These are phyloP conservation scores for Bettongia penicillata DNA, from an alignment of 2,113 vertebrate genomes.

Conservation along the genomic window DNA sequence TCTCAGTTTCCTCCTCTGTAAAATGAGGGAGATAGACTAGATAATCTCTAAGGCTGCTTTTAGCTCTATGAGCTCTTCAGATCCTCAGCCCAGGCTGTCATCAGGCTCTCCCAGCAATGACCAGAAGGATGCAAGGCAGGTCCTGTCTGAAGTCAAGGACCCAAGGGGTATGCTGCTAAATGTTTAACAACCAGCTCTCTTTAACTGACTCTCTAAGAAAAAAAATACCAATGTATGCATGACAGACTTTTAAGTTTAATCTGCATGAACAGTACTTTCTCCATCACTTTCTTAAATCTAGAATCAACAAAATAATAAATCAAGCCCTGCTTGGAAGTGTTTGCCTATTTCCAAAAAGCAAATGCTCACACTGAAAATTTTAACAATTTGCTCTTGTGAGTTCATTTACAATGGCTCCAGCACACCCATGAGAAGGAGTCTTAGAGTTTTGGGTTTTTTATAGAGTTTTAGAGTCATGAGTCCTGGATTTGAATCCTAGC, in stretches of 20 bases:
- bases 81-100: no score
- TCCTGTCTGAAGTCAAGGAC: not conserved
- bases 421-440: not conserved
- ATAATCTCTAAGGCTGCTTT: no score
- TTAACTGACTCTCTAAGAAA: not conserved
- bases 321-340: not conserved
- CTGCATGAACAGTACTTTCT: not conserved
- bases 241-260: not conserved
- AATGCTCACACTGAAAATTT: not conserved
- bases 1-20: no score
- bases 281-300: not conserved
- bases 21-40: no score
- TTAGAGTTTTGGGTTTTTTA: not conserved
- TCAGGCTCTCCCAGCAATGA: not conserved
- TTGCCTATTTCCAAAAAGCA: not conserved
- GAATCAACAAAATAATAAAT: not conserved
- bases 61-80: no score
- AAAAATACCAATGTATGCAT: not conserved
- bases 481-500: not conserved
- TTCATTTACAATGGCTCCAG: not conserved
- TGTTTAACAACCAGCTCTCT: not conserved
- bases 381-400: not conserved
- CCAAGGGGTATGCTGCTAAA: not conserved
- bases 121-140: not conserved
- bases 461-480: not conserved